phyloP scores from a whole-genome alignment of 2,113 vertebrate genomes.

The Xyrauchen texanus region DNA sequence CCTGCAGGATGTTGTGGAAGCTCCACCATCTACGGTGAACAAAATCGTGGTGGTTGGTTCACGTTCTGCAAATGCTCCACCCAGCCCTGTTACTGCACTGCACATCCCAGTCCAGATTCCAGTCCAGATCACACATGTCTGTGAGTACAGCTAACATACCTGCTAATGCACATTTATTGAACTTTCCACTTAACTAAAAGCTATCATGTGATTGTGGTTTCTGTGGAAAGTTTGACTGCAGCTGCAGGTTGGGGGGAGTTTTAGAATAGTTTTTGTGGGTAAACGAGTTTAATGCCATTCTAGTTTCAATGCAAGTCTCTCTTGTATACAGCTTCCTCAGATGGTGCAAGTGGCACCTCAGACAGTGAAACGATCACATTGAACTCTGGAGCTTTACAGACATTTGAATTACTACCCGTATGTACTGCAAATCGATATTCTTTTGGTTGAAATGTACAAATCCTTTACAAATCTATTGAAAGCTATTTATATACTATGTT shows the following conservation, averaged over 20 bases:
- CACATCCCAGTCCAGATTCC: constrained; percentile 89
- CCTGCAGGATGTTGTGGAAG: constrained; percentile 90
- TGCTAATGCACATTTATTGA: background rate
- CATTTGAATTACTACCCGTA: constrained; percentile 96
- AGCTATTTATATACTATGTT: background rate
- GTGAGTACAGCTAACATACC: constrained; percentile 76
- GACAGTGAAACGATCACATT: constrained; percentile 92
- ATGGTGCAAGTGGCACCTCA: constrained; percentile 76
- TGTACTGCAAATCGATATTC: constrained; percentile 65
- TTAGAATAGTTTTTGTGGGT: background rate
- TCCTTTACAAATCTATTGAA: background rate
- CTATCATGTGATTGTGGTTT: background rate
- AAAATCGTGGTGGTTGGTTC: constrained; percentile 76
- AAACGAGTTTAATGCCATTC: too few relatives aligned
- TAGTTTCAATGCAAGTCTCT: background rate
- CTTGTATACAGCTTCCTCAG: constrained; percentile 65
- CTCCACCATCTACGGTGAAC: constrained; percentile 70
- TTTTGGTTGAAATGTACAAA: background rate
- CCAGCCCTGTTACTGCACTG: constrained; percentile 83
- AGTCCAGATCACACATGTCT: constrained; percentile 94
- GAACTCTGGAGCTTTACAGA: constrained; percentile 89
- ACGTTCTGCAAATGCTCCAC: constrained; percentile 70
- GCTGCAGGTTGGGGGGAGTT: background rate
- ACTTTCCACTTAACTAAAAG: background rate
- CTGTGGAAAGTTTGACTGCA: background rate